Percentiles rank a stretch among this genome's conserved stretches.
These are phyloP conservation scores for Ctenochaetus hawaiiensis DNA, from an alignment of 2,797 vertebrate genomes.

Conservation along the genomic window DNA sequence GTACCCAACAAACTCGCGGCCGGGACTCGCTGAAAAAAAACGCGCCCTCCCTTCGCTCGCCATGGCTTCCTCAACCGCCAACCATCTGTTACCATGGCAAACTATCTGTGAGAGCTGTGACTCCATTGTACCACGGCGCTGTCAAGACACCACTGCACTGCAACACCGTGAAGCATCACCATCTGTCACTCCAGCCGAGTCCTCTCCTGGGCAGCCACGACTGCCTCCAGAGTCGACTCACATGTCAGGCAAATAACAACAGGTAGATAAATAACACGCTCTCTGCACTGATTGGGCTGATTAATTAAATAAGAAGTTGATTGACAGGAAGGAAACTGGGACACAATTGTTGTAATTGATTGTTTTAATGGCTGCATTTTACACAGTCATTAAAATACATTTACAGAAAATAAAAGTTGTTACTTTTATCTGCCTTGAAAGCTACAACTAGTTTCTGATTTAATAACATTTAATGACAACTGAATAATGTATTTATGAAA, in stretches of 20 bases:
- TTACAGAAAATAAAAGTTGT: no score
- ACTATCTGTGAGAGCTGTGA: slow-evolving; percentile 56
- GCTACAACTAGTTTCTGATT: no score
- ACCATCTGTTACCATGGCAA: slow-evolving; percentile 74
- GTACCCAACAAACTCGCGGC: slow-evolving; percentile 59
- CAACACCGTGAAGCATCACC: slow-evolving; percentile 61
- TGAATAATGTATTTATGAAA: no score
- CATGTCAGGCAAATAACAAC: not conserved
- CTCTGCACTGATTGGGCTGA: no score
- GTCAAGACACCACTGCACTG: slow-evolving; percentile 63
- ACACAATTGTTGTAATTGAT: no score
- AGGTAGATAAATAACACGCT: not conserved
- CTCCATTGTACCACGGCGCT: slow-evolving; percentile 58
- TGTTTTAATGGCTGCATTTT: not conserved
- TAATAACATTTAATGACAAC: no score
- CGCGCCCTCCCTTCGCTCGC: slow-evolving; percentile 47
- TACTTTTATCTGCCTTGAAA: no score
- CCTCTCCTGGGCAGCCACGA: slow-evolving; percentile 2
- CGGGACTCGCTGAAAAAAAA: slow-evolving; percentile 39
- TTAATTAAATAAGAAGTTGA: no score
- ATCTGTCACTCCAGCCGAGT: slow-evolving; percentile 58
- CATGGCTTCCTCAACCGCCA: slow-evolving; percentile 50
- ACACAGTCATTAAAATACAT: no score
- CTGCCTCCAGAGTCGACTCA: not conserved
- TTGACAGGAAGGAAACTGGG: not conserved